Evolutionary conservation across 1,140 invertebrate species (phyloP).

Genomic region (Tribolium castaneum): DNA sequence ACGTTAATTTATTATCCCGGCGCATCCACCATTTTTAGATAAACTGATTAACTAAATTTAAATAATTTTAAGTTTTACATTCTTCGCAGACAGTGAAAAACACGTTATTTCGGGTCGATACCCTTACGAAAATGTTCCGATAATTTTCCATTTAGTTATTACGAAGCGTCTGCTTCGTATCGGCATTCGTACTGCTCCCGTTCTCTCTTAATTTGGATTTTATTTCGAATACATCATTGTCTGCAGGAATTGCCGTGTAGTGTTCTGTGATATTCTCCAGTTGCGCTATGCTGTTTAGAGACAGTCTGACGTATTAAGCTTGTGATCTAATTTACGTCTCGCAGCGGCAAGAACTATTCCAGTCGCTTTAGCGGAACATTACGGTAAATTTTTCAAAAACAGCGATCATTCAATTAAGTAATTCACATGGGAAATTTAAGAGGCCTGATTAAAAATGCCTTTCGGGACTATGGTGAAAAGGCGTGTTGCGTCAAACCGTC

Average conservation of each 20-base stretch:
- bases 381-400: neutral
- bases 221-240: neutral
- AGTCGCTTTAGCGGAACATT: neutral
- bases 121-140: too few relatives aligned
- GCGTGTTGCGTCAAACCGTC: neutral
- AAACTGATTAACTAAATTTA: too few relatives aligned
- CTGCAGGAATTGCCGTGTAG: neutral
- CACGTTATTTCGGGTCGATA: too few relatives aligned
- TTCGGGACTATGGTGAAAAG: neutral
- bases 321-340: neutral
- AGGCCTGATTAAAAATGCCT: neutral
- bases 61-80: too few relatives aligned
- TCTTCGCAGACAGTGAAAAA: neutral
- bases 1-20: too few relatives aligned
- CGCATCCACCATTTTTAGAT: too few relatives aligned
- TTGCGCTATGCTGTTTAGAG: neutral
- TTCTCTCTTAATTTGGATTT: neutral
- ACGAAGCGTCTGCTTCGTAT: neutral
- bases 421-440: neutral
- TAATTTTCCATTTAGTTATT: neutral
- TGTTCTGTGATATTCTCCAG: neutral
- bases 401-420: neutral
- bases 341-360: neutral
- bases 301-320: neutral
- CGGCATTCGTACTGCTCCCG: neutral